Evolutionary conservation across 2,113 vertebrate species (phyloP).

Genomic region (Tiliqua scincoides): DNA sequence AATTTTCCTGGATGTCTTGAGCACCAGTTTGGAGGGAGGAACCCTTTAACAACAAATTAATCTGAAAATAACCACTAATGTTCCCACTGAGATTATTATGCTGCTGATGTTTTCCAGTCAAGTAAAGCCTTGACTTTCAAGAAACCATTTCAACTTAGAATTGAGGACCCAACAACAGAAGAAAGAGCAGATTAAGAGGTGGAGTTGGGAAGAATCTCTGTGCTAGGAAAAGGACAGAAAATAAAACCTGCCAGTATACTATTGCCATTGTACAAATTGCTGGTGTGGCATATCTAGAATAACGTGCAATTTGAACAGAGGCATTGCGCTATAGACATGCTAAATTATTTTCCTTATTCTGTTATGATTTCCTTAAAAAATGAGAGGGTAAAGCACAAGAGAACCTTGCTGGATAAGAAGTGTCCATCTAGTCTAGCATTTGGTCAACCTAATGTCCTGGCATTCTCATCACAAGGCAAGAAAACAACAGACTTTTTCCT

Average conservation of each 20-base stretch:
- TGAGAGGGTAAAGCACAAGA: too few relatives aligned
- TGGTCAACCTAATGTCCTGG: too few relatives aligned
- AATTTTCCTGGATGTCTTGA: neutral
- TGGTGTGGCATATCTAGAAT: neutral
- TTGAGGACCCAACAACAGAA: neutral
- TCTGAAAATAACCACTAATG: neutral
- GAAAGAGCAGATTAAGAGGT: neutral
- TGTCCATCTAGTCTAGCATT: too few relatives aligned
- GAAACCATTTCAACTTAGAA: neutral
- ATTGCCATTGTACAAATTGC: neutral
- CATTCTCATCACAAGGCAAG: too few relatives aligned
- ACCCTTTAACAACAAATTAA: neutral
- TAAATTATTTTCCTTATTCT: too few relatives aligned
- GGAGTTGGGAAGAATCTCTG: neutral
- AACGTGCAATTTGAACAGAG: neutral
- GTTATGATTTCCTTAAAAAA: too few relatives aligned
- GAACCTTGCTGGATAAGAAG: too few relatives aligned
- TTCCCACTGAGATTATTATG: neutral
- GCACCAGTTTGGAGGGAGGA: neutral
- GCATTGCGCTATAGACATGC: too few relatives aligned
- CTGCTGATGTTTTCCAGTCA: constrained; percentile 7
- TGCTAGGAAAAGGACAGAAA: neutral
- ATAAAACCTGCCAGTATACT: neutral
- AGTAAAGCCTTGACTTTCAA: neutral
- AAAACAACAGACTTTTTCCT: too few relatives aligned